A percentile compares a stretch with the other conserved stretches of the same genome.
Evolutionary conservation across 2,113 vertebrate genomes (phyloP).

Genomic region (Fukomys damarensis): DNA sequence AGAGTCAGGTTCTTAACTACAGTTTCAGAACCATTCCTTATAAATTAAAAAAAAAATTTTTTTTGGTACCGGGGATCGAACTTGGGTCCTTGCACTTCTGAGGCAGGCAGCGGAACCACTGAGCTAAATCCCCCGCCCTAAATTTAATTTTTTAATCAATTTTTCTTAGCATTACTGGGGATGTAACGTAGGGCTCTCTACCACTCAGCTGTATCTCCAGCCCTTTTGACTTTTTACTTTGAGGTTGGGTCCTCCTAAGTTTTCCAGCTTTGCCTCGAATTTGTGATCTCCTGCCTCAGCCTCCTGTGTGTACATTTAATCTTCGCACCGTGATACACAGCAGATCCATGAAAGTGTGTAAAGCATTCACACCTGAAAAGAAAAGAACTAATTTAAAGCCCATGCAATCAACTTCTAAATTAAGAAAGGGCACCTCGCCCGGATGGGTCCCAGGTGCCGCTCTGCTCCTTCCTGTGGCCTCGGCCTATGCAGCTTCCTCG

Average conservation of each 20-base stretch:
- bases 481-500: background rate
- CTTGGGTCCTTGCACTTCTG: too few relatives aligned
- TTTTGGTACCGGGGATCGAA: background rate
- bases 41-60: background rate
- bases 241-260: background rate
- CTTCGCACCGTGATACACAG: background rate
- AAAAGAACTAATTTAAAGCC: background rate
- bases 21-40: background rate
- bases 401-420: background rate
- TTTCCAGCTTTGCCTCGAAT: background rate
- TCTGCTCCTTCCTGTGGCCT: background rate
- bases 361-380: background rate
- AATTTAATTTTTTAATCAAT: background rate
- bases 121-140: background rate
- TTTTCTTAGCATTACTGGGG: background rate
- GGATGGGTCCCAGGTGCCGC: fast-evolving
- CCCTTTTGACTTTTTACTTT: background rate
- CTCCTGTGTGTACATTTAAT: background rate
- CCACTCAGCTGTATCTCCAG: background rate
- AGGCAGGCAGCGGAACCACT: too few relatives aligned
- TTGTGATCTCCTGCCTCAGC: background rate
- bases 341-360: background rate
- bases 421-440: background rate
- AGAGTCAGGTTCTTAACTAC: background rate
- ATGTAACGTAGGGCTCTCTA: background rate